These are phyloP conservation scores for Gerris lacustris DNA, from an alignment of 2,888 invertebrate genomes.

Conservation along the genomic window DNA sequence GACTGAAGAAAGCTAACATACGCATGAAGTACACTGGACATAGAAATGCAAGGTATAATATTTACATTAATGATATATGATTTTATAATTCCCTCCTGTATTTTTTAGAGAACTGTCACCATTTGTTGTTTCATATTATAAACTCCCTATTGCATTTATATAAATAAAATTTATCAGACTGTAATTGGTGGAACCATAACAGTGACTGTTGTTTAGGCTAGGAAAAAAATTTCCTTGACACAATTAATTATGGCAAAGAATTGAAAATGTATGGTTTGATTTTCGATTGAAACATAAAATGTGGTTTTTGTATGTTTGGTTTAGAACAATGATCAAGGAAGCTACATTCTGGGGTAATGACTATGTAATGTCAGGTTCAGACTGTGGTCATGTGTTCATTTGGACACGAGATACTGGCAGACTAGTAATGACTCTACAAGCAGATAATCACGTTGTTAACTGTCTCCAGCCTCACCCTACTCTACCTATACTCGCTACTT, in stretches of 20 bases:
- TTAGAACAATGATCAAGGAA: slow-evolving; percentile 71
- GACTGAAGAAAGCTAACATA: slow-evolving; percentile 5
- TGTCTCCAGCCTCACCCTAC: slow-evolving; percentile 73
- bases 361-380: slow-evolving; percentile 75
- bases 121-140: too few relatives aligned
- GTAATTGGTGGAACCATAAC: too few relatives aligned
- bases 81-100: too few relatives aligned
- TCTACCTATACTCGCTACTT: slow-evolving; percentile 61
- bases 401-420: slow-evolving; percentile 62
- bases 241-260: too few relatives aligned
- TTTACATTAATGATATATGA: too few relatives aligned
- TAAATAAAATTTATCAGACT: too few relatives aligned
- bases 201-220: too few relatives aligned
- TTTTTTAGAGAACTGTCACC: too few relatives aligned
- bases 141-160: too few relatives aligned
- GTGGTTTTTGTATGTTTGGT: slow-evolving; percentile 23
- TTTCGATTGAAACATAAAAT: too few relatives aligned
- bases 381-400: slow-evolving; percentile 75
- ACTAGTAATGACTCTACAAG: slow-evolving; percentile 61
- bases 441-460: slow-evolving; percentile 72
- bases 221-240: too few relatives aligned
- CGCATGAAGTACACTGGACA: slow-evolving; percentile 56
- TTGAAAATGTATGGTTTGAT: too few relatives aligned
- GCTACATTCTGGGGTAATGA: slow-evolving; percentile 72
- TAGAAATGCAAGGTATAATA: slow-evolving; percentile 55